phyloP scores from a whole-genome alignment of 2,888 invertebrate species.

The Volucella inanis region DNA sequence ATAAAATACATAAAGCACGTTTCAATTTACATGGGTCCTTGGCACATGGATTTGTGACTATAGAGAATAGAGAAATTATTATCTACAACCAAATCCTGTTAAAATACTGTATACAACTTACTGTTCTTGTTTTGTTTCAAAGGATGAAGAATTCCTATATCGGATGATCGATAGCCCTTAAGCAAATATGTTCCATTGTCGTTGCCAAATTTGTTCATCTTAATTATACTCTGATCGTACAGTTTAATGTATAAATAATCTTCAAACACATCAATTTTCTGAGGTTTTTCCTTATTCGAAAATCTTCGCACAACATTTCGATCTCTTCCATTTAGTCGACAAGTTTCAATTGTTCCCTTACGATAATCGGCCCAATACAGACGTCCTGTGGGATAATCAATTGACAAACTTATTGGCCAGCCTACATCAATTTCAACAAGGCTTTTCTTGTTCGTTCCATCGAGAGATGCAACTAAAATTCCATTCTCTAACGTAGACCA shows the following conservation, averaged over 20 bases:
- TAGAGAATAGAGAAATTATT: not conserved
- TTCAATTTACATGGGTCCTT: conserved; percentile 85
- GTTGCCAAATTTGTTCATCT: conserved; percentile 87
- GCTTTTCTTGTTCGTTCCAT: conserved; percentile 85
- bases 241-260: conserved; percentile 88
- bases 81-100: not conserved
- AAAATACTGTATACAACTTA: conserved; percentile 78
- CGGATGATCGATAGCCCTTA: conserved; percentile 85
- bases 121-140: conserved; percentile 85
- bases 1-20: conserved; percentile 86
- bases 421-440: conserved; percentile 86
- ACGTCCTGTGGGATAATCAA: conserved; percentile 89
- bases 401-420: conserved; percentile 90
- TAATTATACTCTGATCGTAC: conserved; percentile 86
- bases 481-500: conserved; percentile 90
- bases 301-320: conserved; percentile 86
- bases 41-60: conserved; percentile 85
- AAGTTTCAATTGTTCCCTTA: conserved; percentile 88
- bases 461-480: conserved; percentile 87
- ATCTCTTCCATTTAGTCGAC: conserved; percentile 87
- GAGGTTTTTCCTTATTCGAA: conserved; percentile 86
- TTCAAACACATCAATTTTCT: conserved; percentile 89
- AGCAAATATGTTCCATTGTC: conserved; percentile 85
- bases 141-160: conserved; percentile 88
- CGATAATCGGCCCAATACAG: conserved; percentile 94